phyloP scores from a whole-genome alignment of 2,888 invertebrate genomes.

The Helleia helle region DNA sequence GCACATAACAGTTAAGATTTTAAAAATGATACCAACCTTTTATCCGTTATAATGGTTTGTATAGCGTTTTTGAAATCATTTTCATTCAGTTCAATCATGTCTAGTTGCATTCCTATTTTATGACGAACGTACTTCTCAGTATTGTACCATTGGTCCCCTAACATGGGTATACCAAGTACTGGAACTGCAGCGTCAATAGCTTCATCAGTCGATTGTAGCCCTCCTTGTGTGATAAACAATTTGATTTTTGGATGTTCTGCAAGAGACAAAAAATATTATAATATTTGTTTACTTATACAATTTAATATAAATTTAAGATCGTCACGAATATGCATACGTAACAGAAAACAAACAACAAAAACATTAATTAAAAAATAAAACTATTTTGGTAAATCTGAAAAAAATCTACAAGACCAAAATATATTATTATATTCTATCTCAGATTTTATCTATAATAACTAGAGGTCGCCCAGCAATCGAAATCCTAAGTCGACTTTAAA shows the following conservation, averaged over 20 bases:
- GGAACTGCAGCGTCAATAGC: conserved; percentile 43
- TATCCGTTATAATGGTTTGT: conserved; percentile 21
- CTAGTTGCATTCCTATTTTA: conserved; percentile 33
- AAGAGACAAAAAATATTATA: background rate
- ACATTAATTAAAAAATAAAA: no score
- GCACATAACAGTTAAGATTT: no score
- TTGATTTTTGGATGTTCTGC: conserved; percentile 10
- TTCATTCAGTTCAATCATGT: conserved; percentile 28
- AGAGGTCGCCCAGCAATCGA: no score
- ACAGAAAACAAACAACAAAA: no score
- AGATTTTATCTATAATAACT: no score
- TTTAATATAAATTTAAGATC: no score
- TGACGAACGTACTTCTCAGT: conserved; percentile 29
- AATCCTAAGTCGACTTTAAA: no score
- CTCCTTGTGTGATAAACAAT: conserved; percentile 9
- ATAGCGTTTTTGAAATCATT: conserved; percentile 26
- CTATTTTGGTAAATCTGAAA: no score
- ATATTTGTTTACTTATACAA: background rate
- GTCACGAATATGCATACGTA: no score
- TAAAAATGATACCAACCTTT: conserved; percentile 22
- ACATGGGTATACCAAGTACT: conserved; percentile 42
- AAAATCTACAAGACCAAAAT: no score
- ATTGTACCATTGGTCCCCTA: conserved; percentile 47
- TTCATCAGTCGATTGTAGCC: conserved; percentile 38
- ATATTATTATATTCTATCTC: no score